Evolutionary conservation across 2,888 invertebrate species (phyloP), one percentile per base, ranked within the genome.

Genomic region (Smittia sp.): DNA sequence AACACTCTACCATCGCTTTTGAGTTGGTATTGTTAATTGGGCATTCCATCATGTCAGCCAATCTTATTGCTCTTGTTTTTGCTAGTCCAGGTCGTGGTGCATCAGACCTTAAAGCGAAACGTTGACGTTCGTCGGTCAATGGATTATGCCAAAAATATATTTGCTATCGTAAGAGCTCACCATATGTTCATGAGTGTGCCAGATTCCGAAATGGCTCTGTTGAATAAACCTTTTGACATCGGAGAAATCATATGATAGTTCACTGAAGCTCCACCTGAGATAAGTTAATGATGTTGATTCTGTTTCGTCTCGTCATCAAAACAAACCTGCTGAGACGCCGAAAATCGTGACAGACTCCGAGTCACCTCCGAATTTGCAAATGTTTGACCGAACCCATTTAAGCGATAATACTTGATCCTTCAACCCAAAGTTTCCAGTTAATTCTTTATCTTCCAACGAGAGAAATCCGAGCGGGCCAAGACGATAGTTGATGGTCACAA

Each of bases 171-270:
- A 0, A 89, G 84, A 75, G 86, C 86, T 0, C 88, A 87, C 90
- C 90, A 90, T 0, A 88, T 86, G 75, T 87, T 87, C 41, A 89
- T 81, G 0, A 89, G 87, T 0, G 89, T 89, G 0, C 92, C 92
- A 68, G 91, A 92, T 78, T 91, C 89, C 0, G 91, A 88, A 75
- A 92, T 92, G 1, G 85, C 90, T 74, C 87, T 87, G 76, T 90
- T 89, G 76, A 91, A 89, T 11, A 91, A 79, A 74, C 88, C 90
- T 74, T 79, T 79, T 0, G 81, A 80, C 66, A 80, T 81, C 41
- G 85, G 82, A n/a, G 88, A 89, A 54, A 89, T 80, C 88, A 90
- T 89, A 75, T 89, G 89, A 75, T 86, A 89, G 52, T 89, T 88
- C 0, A 86, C 88, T 76, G 88, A 88, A 0, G 86, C 88, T 0